Conservation (phyloP, 2,797 vertebrate species). For the Pogonophryne albipinna region DNA sequence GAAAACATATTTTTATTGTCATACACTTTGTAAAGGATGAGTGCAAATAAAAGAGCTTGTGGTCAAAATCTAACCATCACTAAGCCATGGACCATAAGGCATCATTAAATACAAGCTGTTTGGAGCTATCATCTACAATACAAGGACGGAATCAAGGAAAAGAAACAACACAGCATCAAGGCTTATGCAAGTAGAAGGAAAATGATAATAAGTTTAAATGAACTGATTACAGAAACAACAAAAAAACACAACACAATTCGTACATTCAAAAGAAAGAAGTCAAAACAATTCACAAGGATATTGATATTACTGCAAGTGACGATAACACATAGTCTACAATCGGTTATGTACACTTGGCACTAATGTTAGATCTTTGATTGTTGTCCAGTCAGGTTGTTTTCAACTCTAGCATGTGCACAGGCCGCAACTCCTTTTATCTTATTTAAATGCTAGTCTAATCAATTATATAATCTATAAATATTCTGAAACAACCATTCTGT, state of each 20-base stretch:
- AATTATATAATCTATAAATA: constrained; percentile 77
- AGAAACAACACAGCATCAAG: constrained; percentile 77
- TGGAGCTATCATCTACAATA: constrained; percentile 83
- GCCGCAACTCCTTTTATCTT: constrained; percentile 36
- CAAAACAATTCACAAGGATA: constrained; percentile 76
- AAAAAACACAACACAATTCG: constrained; percentile 79
- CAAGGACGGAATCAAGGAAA: constrained; percentile 79
- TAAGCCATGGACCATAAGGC: constrained; percentile 87
- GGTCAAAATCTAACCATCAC: constrained; percentile 84
- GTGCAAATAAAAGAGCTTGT: constrained; percentile 87
- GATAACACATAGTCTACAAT: constrained; percentile 80
- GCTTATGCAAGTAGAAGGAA: constrained; percentile 72
- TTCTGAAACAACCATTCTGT: constrained; percentile 78
- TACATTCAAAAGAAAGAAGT: constrained; percentile 82
- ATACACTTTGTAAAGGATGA: constrained; percentile 88
- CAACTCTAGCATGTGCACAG: constrained; percentile 65
- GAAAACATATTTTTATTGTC: constrained; percentile 87
- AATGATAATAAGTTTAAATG: constrained; percentile 67
- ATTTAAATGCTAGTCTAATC: constrained; percentile 64
- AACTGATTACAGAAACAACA: constrained; percentile 67
- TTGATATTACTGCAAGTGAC: constrained; percentile 78
- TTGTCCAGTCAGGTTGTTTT: constrained; percentile 68
- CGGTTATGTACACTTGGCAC: constrained; percentile 84
- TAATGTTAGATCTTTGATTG: constrained; percentile 73
- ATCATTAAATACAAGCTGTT: constrained; percentile 87